Evolutionary conservation across 1,140 invertebrate genomes (phyloP), one percentile per base, ranked within the genome.

Genomic region (Ladona fulva): DNA sequence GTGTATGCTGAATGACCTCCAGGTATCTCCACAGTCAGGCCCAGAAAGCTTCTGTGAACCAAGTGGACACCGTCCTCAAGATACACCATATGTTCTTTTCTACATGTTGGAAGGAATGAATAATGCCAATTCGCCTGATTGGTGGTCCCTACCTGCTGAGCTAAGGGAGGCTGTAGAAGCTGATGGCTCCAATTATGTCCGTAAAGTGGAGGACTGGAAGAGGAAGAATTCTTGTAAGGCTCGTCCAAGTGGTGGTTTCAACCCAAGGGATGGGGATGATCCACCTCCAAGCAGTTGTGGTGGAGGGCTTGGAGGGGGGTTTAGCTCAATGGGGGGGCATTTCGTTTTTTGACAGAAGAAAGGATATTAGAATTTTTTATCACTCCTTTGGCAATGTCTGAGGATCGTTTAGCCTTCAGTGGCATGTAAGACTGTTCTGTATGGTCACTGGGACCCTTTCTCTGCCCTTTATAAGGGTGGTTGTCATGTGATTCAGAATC

Each of bases 41-140:
- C 52, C 52, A 66, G 52, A 66, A 16, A 66, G 52, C 82, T 66
- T 66, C 52, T 66, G 16, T 19, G 52, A 1, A 81, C 83, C 37
- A 80, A 82, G 29, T 86, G 52, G 52, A 3, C 52, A 66, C 52
- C 52, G 90, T 77, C 89, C 89, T 5, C 90, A 91, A 0, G 92
- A 93, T 82, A 95, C 94, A 0, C 92, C 94, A 0, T 96, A 95
- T 80, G 91, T 95, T 75, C 84, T 95, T 5, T 94, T 95, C 81
- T 96, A 96, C 78, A 66, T 78, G 0, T 78, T 78, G 19, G 78
- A 79, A 14, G 80, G 82, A 29, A 80, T 84, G 3, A 81, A 80
- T 24, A 80, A 84, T 0, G 81, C 84, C 0, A 83, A 85, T 1
- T 83, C 83, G 24, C 83, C 84, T 0, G 83, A 85, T 29, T 80